phyloP scores from a whole-genome alignment of 2,797 vertebrate species.

The Protosalanx chinensis region DNA sequence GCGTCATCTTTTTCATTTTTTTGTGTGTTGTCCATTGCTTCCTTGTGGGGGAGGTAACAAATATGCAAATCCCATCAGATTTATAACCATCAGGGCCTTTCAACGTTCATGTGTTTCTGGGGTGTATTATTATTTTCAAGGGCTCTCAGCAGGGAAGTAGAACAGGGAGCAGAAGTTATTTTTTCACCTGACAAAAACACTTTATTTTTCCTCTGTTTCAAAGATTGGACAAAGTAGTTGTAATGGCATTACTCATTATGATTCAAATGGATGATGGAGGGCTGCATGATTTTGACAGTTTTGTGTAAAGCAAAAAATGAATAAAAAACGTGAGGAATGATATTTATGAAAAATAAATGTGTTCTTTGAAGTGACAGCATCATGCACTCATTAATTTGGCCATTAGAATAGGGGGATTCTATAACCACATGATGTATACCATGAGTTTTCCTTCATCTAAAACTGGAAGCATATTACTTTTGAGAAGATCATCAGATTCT shows the following conservation, averaged over 20 bases:
- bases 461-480: conserved; percentile 31
- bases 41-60: conserved; percentile 51
- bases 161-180: conserved; percentile 68
- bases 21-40: conserved; percentile 46
- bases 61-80: conserved; percentile 71
- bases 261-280: conserved; percentile 48
- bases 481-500: neutral
- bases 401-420: conserved; percentile 56
- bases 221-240: conserved; percentile 61
- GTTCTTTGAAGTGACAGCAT: conserved; percentile 68
- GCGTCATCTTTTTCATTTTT: neutral
- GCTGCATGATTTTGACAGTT: conserved; percentile 57
- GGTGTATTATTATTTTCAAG: conserved; percentile 70
- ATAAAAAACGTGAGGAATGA: conserved; percentile 58
- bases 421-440: conserved; percentile 37
- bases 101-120: conserved; percentile 58
- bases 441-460: conserved; percentile 49
- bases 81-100: conserved; percentile 66
- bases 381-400: conserved; percentile 63
- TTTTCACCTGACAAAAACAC: conserved; percentile 66
- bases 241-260: conserved; percentile 68
- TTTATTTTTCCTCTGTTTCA: conserved; percentile 53
- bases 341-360: conserved; percentile 29
- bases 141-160: conserved; percentile 70
- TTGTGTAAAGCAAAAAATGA: conserved; percentile 54